These are phyloP conservation scores for Lasioglossum figueresi DNA, from an alignment of 2,888 invertebrate genomes.

Conservation along the genomic window DNA sequence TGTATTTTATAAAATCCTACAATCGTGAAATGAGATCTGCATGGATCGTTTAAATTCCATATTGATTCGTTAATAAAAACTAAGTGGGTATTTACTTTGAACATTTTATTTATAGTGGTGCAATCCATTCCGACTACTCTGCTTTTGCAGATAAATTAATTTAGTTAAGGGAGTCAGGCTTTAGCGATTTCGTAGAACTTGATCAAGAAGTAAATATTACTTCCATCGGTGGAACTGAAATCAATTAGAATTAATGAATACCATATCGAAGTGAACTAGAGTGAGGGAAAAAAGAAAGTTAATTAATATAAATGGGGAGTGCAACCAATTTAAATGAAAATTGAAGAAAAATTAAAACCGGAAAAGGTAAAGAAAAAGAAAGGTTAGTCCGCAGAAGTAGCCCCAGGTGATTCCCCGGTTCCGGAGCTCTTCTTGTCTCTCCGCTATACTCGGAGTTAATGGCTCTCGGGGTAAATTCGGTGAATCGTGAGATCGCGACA, in stretches of 20 bases:
- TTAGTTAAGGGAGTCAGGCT: not conserved
- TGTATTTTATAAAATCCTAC: no score
- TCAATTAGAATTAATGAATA: not conserved
- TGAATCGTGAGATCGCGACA: constrained; percentile 2
- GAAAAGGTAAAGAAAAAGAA: not conserved
- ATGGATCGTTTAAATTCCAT: no score
- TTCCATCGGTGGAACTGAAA: not conserved
- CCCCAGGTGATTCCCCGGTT: not conserved
- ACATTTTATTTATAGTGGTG: no score
- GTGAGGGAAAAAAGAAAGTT: not conserved
- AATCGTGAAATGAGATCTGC: no score
- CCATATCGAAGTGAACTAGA: not conserved
- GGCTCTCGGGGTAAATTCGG: not conserved
- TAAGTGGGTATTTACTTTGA: no score
- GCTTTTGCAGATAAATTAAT: no score
- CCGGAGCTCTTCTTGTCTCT: not conserved
- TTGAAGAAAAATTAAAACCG: constrained; percentile 1
- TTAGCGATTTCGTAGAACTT: not conserved
- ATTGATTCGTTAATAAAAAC: no score
- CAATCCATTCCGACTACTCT: no score
- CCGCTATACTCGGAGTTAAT: not conserved
- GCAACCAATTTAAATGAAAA: constrained; percentile 5
- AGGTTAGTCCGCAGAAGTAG: not conserved
- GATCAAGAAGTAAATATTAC: not conserved
- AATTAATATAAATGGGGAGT: not conserved